Base-by-base conservation (phyloP, 1,140 invertebrate genomes). In the Camponotus vicinus region DNA sequence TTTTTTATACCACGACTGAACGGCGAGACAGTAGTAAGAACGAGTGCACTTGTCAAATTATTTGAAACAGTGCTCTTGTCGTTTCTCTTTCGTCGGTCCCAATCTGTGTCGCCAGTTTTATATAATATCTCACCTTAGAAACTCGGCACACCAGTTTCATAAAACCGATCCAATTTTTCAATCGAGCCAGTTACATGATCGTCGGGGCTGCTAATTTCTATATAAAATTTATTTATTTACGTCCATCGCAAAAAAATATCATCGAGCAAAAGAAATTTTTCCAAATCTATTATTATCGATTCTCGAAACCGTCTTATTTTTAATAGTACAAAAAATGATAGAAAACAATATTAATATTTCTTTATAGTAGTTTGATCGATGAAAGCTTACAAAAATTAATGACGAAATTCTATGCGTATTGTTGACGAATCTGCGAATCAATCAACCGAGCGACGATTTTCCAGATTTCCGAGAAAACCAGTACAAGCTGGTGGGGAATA, bases 71-170 rank as follows among this genome's bases (percentile, higher is more conserved):
- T 13, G 32, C 49, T 80, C 52, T 34, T 59, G 45, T 45, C 42
- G 76, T 83, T 80, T 90, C 69, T 79, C 59, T 84, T 69, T 86
- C 71, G 67, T 70, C 27, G 70, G 71, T 52, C 57, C 63, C 40
- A 34, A 86, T 86, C 49, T 67, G 61, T 52, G 84, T 88, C 42
- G 55, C 27, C n/a, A 55, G 61, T 63, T 90, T 90, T 91, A 86
- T 87, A 88, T 86, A 88, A 90, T 88, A 86, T 88, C 75, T 57
- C 57, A 84, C 78, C 88, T 37, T 61, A 86, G 77, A 59, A 88
- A 79, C 61, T 67, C 32, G 59, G 52, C 37, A 37, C 45, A 75
- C 57, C 77, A 61, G 80, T 70, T 88, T 59, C 49, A 37, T 40
- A n/a, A 82, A 66, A 75, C 21, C 18, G 18, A 59, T 64, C 21